These are phyloP conservation scores for Rhaphigaster nebulosa DNA, from an alignment of 2,888 invertebrate species.

Conservation along the genomic window DNA sequence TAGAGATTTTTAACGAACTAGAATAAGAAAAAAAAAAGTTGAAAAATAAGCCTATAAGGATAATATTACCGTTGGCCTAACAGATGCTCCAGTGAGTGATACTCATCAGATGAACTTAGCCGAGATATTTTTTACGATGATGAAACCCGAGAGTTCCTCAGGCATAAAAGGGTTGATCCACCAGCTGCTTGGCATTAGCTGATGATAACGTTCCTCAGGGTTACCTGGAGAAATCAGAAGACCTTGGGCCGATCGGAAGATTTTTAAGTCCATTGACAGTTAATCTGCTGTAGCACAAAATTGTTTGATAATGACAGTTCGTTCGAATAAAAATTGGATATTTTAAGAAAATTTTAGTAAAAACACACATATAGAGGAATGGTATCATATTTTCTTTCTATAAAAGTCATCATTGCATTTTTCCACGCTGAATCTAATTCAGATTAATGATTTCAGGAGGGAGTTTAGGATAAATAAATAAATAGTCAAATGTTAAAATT, in stretches of 20 bases:
- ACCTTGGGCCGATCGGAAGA: neutral
- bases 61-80: conserved; percentile 1
- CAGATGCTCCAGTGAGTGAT: neutral
- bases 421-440: too few relatives aligned
- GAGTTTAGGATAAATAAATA: too few relatives aligned
- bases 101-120: neutral
- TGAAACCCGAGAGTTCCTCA: neutral
- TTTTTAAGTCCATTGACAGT: too few relatives aligned
- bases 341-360: too few relatives aligned
- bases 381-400: too few relatives aligned
- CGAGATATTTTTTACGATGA: conserved; percentile 34
- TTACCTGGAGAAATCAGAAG: neutral
- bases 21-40: neutral
- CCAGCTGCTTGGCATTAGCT: neutral
- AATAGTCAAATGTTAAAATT: too few relatives aligned
- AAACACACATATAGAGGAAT: too few relatives aligned
- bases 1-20: neutral
- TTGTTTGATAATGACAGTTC: too few relatives aligned
- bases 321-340: too few relatives aligned
- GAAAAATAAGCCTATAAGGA: neutral
- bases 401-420: too few relatives aligned
- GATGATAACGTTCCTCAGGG: neutral
- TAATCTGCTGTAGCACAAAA: too few relatives aligned
- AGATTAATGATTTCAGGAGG: too few relatives aligned
- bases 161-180: conserved; percentile 25